Conservation (phyloP, 2,113 vertebrate species). For the Patagioenas fasciata region DNA sequence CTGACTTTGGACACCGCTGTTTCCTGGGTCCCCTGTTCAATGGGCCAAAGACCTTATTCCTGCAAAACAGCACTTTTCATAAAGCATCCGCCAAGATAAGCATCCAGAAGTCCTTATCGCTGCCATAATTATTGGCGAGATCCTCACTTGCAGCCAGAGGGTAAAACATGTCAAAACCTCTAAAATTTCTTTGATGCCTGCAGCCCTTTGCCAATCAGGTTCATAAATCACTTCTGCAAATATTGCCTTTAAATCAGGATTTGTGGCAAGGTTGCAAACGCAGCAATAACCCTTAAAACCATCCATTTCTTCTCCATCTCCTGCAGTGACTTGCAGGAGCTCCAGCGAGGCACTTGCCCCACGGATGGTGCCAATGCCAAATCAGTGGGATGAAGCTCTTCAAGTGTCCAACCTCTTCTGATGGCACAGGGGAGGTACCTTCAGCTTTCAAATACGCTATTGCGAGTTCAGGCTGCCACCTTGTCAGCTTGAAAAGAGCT, state of each 20-base stretch:
- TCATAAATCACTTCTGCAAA: background rate
- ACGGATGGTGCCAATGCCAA: background rate
- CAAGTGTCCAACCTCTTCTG: background rate
- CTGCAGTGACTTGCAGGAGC: accelerated
- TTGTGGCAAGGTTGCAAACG: background rate
- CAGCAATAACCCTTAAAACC: background rate
- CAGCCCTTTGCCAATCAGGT: background rate
- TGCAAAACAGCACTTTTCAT: background rate
- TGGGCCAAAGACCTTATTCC: background rate
- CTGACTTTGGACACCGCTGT: background rate
- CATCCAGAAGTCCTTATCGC: background rate
- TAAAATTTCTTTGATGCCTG: background rate
- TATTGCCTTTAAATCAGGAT: background rate
- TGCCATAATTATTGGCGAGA: background rate
- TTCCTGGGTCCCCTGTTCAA: background rate
- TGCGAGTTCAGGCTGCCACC: background rate
- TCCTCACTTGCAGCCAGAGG: background rate
- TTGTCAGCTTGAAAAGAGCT: conserved; percentile 6
- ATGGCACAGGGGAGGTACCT: background rate
- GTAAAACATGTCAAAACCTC: background rate
- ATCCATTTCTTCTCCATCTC: background rate
- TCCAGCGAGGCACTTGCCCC: background rate
- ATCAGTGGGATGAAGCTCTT: background rate
- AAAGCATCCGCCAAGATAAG: background rate
- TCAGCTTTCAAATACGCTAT: background rate